These are phyloP conservation scores for Gila robusta DNA, from an alignment of 2,797 vertebrate genomes.

Conservation along the genomic window DNA sequence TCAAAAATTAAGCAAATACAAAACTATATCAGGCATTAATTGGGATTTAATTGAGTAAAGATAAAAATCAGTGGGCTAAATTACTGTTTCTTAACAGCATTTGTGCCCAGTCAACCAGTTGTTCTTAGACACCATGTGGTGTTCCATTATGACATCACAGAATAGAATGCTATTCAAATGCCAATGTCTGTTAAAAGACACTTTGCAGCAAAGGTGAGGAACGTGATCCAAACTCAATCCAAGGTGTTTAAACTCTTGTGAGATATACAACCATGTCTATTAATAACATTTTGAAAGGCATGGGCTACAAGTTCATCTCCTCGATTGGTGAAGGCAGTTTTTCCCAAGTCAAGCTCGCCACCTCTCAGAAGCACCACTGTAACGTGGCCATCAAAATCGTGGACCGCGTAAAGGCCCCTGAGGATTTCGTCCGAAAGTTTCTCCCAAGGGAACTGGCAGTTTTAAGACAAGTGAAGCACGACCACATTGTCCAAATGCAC, in stretches of 20 bases:
- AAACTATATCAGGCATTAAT: background rate
- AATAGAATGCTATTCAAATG: background rate
- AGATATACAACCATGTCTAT: conserved; percentile 52
- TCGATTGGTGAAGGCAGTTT: conserved; percentile 80
- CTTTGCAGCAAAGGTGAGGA: background rate
- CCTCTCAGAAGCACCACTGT: conserved; percentile 76
- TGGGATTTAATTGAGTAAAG: background rate
- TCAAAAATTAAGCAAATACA: background rate
- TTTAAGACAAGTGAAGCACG: conserved; percentile 74
- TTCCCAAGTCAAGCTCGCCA: conserved; percentile 81
- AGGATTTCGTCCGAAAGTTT: conserved; percentile 75
- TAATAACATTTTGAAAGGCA: conserved; percentile 71
- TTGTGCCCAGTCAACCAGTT: no score
- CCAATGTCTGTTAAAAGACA: background rate
- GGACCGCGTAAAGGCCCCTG: conserved; percentile 72
- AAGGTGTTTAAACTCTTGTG: background rate
- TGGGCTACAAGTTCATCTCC: conserved; percentile 79
- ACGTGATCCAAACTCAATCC: background rate
- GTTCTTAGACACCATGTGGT: background rate
- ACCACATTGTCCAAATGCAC: conserved; percentile 76
- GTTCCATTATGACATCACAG: conserved; percentile 18
- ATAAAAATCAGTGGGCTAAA: background rate
- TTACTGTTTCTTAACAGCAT: background rate
- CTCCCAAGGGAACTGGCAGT: conserved; percentile 80
- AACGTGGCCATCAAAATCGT: conserved; percentile 82